These are phyloP conservation scores for Cyphomyrus plagiostoma DNA, from an alignment of 2,113 vertebrate genomes.

Conservation along the genomic window DNA sequence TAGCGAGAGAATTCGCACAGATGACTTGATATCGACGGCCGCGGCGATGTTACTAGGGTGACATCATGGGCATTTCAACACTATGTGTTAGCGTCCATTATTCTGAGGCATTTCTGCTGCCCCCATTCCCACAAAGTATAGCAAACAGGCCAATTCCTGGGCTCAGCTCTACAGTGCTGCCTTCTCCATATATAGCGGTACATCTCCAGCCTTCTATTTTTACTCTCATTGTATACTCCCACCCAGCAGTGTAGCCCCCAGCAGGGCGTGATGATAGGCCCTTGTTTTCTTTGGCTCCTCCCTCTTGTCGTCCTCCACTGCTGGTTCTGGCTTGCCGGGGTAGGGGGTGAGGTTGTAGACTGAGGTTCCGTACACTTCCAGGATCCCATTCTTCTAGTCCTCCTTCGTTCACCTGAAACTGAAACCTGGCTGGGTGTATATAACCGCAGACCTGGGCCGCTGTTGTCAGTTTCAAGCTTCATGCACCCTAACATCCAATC, in stretches of 20 bases:
- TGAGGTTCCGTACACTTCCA: neutral
- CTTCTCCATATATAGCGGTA: conserved; percentile 63
- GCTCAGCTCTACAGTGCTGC: conserved; percentile 24
- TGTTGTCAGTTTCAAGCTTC: neutral
- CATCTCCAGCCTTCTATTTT: conserved; percentile 58
- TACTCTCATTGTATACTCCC: conserved; percentile 42
- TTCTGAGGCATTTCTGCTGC: neutral
- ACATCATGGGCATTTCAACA: neutral
- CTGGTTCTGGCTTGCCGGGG: neutral
- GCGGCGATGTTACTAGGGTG: neutral
- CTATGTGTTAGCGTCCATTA: neutral
- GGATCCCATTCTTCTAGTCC: neutral
- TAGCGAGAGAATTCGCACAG: neutral
- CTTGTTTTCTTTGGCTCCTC: conserved; percentile 21
- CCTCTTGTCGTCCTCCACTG: neutral
- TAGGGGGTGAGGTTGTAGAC: neutral
- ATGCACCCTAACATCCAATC: neutral
- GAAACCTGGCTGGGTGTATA: neutral
- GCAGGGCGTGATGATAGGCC: conserved; percentile 1
- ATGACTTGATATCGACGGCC: neutral
- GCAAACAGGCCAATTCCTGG: neutral
- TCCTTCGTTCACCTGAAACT: neutral
- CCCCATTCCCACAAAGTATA: neutral
- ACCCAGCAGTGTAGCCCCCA: neutral
- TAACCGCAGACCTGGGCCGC: neutral